Percentiles rank a stretch among this genome's conserved stretches.
These are phyloP conservation scores for Lepidonotus clava DNA, from an alignment of 2,888 invertebrate genomes.

Conservation along the genomic window DNA sequence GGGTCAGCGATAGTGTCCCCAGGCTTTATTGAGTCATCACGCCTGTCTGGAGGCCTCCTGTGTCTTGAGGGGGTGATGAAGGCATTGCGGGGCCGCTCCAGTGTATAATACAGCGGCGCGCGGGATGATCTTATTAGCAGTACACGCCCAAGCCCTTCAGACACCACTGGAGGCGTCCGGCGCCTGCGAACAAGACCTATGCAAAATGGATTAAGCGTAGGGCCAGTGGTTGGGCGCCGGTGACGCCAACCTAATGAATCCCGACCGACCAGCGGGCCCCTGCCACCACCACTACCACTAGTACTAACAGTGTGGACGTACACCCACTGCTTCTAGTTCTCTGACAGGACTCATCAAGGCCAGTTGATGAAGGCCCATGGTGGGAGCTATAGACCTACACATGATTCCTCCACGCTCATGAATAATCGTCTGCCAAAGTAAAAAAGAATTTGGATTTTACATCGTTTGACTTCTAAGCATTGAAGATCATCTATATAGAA, in stretches of 20 bases:
- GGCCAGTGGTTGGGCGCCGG: not conserved
- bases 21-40: slow-evolving; percentile 48
- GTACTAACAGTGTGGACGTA: too few species aligned
- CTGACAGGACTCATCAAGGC: not conserved
- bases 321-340: too few species aligned
- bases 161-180: not conserved
- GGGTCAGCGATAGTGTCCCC: slow-evolving; percentile 45
- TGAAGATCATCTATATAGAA: too few species aligned
- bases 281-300: too few species aligned
- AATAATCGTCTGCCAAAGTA: too few species aligned
- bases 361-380: slow-evolving; percentile 17
- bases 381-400: too few species aligned
- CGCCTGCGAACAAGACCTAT: slow-evolving; percentile 28
- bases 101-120: slow-evolving; percentile 41
- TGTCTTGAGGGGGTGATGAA: slow-evolving; percentile 50
- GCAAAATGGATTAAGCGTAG: not conserved
- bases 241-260: slow-evolving; percentile 1
- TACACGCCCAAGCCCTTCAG: not conserved
- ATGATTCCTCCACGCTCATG: too few species aligned
- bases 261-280: not conserved
- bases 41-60: slow-evolving; percentile 35
- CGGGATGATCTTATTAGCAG: slow-evolving; percentile 43
- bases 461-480: too few species aligned
- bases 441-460: too few species aligned
- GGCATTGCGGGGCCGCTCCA: not conserved